Conservation (phyloP, 2,113 vertebrate genomes). For the Scatophagus argus region DNA sequence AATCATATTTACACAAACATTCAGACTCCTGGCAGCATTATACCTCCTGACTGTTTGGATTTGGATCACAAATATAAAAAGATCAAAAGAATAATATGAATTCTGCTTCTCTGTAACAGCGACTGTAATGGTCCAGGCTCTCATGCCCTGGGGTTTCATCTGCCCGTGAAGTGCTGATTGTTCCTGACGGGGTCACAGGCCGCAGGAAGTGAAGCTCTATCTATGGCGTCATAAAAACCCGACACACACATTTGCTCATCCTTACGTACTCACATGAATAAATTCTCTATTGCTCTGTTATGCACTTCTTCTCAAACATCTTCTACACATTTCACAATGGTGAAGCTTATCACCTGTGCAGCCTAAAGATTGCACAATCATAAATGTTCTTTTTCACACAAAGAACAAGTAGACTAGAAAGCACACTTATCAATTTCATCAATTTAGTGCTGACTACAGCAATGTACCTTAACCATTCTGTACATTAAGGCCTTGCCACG, state of each 20-base stretch:
- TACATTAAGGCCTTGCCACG: background rate
- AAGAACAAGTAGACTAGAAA: background rate
- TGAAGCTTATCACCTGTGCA: background rate
- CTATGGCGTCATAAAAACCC: slow-evolving; percentile 41
- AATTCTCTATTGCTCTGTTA: background rate
- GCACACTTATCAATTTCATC: background rate
- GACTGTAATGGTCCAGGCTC: slow-evolving; percentile 3
- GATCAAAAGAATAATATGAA: background rate
- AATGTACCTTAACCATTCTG: background rate
- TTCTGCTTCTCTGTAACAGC: background rate
- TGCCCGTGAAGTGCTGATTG: slow-evolving; percentile 45
- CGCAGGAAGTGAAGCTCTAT: slow-evolving; percentile 40
- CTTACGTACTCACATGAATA: background rate
- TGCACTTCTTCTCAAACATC: background rate
- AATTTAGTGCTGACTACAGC: background rate
- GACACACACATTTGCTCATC: background rate
- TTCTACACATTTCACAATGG: background rate
- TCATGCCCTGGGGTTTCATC: slow-evolving; percentile 39
- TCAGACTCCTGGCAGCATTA: slow-evolving; percentile 1
- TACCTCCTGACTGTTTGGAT: slow-evolving; percentile 1
- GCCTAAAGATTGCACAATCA: background rate
- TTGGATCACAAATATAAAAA: slow-evolving; percentile 14
- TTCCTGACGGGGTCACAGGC: slow-evolving; percentile 57
- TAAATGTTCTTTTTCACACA: background rate
- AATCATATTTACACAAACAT: slow-evolving; percentile 22